Percentiles rank a stretch among this genome's conserved stretches.
phyloP scores from a whole-genome alignment of 2,888 invertebrate genomes.

The Saturnia pavonia region DNA sequence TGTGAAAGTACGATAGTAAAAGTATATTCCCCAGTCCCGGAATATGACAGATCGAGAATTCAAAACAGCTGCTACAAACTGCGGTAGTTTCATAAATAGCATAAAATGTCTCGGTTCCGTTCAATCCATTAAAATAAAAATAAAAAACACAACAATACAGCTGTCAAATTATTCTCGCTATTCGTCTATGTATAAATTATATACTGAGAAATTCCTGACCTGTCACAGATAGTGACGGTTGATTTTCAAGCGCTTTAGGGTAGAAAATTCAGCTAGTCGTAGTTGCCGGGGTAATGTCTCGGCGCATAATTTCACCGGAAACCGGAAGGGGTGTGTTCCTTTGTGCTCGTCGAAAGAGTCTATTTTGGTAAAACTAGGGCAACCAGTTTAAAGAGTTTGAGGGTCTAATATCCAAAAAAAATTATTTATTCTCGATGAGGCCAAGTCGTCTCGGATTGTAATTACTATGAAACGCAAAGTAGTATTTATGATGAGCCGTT shows the following conservation, averaged over 20 bases:
- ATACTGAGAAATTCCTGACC: not conserved
- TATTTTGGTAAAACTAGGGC: not conserved
- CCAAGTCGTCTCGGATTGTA: not conserved
- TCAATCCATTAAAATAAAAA: too few species aligned
- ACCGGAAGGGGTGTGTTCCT: conserved; percentile 6
- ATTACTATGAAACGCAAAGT: too few species aligned
- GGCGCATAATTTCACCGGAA: not conserved
- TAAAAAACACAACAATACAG: too few species aligned
- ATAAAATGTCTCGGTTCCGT: too few species aligned
- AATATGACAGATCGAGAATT: too few species aligned
- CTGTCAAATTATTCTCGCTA: not conserved
- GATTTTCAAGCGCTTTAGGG: not conserved
- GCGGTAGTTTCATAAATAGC: too few species aligned
- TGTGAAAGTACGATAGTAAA: too few species aligned
- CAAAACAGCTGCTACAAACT: too few species aligned
- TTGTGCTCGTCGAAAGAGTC: not conserved
- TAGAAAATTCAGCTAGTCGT: not conserved
- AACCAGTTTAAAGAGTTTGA: not conserved
- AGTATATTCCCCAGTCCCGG: too few species aligned
- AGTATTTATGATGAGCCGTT: too few species aligned
- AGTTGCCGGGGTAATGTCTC: not conserved
- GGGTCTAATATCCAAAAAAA: not conserved
- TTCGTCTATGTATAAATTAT: not conserved
- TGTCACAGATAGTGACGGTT: not conserved
- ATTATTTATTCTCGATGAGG: not conserved